Base-by-base conservation (phyloP, 2,113 vertebrate genomes). In the Lathamus discolor region DNA sequence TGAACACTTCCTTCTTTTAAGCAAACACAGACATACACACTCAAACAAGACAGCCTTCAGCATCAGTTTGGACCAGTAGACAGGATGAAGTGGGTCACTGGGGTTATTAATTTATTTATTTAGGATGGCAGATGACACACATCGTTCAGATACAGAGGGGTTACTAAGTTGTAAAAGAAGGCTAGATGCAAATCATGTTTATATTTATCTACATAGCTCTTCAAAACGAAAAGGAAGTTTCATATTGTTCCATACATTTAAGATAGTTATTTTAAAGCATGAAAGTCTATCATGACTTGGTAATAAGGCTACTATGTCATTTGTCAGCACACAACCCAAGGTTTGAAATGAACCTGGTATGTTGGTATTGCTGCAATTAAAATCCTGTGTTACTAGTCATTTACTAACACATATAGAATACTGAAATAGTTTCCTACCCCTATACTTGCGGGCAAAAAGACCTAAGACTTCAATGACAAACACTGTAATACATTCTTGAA, bases 51-150 rank as follows among this genome's bases (percentile, higher is more conserved):
- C 37, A 88, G 57, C 52, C 75, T 39, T 35, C 18, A 48, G 22
- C 51, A 81, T 6, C 1, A 2, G 54, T 2, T 1, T 33, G 46
- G 28, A 46, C 24, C 37, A 35, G 51, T 13, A 25, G 54, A 16
- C 66, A 75, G 33, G 55, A 49, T 0, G 0, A 67, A 48, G 14
- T 3, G 1, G 29, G 16, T 15, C 29, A 5, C 4, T 31, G 1
- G 0, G 27, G 18, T 18, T n/a, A 49, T 9, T 63, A 66, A 57
- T 2, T n/a, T 7, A 57, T 2, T n/a, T 7, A 18, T 27, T 57
- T 20, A 31, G 22, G 18, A 29, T 3, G 8, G 69, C 17, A 41
- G 43, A 43, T 61, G 43, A 84, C 74, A 63, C 22, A 10, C 0
- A 0, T 39, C 86, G 25, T 17, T 87, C 81, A 35, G 16, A 55